These are phyloP conservation scores for Melanocharis versteri DNA, from an alignment of 2,113 vertebrate genomes.

Conservation along the genomic window DNA sequence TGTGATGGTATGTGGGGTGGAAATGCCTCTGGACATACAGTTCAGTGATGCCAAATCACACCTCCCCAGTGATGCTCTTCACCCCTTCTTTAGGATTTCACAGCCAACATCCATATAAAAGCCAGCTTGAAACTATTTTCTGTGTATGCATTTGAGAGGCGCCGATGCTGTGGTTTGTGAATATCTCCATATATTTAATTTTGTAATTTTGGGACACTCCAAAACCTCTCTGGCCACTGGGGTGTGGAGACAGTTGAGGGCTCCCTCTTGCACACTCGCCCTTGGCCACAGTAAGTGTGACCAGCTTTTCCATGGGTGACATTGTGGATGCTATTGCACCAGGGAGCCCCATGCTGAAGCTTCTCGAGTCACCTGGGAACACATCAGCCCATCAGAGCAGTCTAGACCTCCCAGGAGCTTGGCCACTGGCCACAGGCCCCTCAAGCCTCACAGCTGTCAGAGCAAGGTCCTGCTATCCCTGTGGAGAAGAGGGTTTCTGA, in stretches of 20 bases:
- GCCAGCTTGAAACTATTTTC: not conserved
- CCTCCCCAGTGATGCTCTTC: accelerated
- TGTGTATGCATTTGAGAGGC: not conserved
- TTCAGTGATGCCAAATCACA: accelerated
- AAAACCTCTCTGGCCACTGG: not conserved
- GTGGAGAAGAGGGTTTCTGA: not conserved
- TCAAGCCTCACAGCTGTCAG: accelerated
- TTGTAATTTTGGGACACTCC: not conserved
- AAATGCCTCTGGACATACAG: accelerated
- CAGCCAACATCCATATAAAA: not conserved
- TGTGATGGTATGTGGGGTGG: accelerated
- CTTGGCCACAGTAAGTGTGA: not conserved
- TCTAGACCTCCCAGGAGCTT: not conserved
- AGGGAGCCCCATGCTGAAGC: not conserved
- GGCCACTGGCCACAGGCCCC: not conserved
- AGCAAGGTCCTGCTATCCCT: not conserved
- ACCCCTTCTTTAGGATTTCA: not conserved
- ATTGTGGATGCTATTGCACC: not conserved
- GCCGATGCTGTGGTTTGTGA: not conserved
- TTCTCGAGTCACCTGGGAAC: not conserved
- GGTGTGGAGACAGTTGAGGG: not conserved
- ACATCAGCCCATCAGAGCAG: not conserved
- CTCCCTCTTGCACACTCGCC: not conserved
- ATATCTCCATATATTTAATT: not conserved
- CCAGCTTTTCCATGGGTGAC: not conserved